phyloP scores from a whole-genome alignment of 2,888 invertebrate species.

The Stenchaetothrips biformis region DNA sequence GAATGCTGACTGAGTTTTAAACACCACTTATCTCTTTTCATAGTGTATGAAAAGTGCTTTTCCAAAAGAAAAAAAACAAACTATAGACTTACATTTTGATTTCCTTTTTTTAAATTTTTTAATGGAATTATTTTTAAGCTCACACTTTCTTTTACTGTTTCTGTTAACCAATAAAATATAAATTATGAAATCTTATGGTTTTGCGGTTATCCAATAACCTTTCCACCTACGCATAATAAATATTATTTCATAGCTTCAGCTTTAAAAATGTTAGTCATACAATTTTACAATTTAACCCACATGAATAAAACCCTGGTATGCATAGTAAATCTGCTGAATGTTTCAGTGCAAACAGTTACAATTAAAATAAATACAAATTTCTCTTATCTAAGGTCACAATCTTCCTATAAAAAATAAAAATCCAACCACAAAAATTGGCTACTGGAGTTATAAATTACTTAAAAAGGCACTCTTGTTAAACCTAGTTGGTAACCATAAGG shows the following conservation, averaged over 20 bases:
- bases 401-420: not conserved
- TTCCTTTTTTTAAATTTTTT: not conserved
- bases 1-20: not conserved
- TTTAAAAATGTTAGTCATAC: not conserved
- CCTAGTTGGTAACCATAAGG: not conserved
- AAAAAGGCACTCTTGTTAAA: not conserved
- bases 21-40: not conserved
- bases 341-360: not conserved
- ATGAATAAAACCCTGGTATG: too few species aligned
- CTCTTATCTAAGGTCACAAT: not conserved
- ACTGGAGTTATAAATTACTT: not conserved
- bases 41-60: not conserved
- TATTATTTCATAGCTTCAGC: not conserved
- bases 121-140: too few species aligned
- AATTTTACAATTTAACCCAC: not conserved
- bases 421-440: not conserved
- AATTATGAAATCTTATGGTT: not conserved
- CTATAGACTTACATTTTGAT: not conserved
- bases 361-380: not conserved
- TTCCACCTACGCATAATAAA: not conserved
- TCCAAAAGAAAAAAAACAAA: not conserved
- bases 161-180: not conserved
- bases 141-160: not conserved
- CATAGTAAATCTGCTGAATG: too few species aligned
- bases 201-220: not conserved